Percentiles rank a stretch among this genome's conserved stretches.
Evolutionary conservation across 2,888 invertebrate species (phyloP).

Genomic region (Drosophila infuscata): DNA sequence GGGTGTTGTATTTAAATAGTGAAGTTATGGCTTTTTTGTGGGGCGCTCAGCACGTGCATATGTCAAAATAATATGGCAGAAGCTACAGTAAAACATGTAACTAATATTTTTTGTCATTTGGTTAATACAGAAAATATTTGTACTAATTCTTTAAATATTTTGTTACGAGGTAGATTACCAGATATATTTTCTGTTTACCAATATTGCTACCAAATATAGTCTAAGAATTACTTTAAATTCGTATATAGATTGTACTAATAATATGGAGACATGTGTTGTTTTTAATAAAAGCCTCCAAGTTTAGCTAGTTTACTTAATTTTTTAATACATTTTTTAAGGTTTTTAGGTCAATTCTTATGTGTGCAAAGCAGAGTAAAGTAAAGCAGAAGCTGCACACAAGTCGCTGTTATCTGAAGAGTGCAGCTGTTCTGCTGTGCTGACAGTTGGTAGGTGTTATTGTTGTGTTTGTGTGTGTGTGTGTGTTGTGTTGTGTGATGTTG

Average conservation of each 20-base stretch:
- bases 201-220: neutral
- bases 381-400: constrained; percentile 41
- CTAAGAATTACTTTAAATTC: neutral
- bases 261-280: neutral
- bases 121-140: neutral
- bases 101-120: neutral
- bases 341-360: constrained; percentile 40
- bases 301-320: neutral
- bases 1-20: constrained; percentile 31
- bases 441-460: constrained; percentile 16
- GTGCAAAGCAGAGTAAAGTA: constrained; percentile 6
- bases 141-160: neutral
- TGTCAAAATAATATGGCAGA: constrained; percentile 60
- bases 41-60: constrained; percentile 58
- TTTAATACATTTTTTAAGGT: constrained; percentile 14
- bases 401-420: constrained; percentile 21
- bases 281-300: constrained; percentile 6
- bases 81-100: constrained; percentile 1
- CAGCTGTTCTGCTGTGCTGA: constrained; percentile 32
- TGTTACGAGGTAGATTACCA: neutral
- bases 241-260: neutral
- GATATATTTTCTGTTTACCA: neutral
- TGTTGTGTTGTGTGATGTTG: constrained; percentile 34
- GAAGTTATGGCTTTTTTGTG: constrained; percentile 9
- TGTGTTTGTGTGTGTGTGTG: constrained; percentile 17